Conservation (phyloP, 2,797 vertebrate species). For the Champsocephalus esox region DNA sequence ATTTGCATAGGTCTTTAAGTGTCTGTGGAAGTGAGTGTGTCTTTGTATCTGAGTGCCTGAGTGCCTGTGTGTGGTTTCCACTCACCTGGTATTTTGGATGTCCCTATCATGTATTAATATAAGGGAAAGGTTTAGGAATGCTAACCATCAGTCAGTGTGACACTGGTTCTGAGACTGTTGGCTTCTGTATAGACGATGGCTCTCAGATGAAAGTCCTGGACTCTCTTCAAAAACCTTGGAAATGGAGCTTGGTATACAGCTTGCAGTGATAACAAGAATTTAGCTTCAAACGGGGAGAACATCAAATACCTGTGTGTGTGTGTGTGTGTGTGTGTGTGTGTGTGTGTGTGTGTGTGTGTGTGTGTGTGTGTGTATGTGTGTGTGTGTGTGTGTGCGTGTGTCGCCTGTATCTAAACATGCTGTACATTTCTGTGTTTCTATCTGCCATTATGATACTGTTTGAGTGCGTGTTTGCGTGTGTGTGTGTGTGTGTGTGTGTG, state of each 20-base stretch:
- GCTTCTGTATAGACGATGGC: conserved; percentile 79
- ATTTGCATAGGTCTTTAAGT: conserved; percentile 53
- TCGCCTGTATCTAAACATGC: conserved; percentile 25
- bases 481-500: neutral
- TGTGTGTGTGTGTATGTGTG: conserved; percentile 48
- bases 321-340: conserved; percentile 40
- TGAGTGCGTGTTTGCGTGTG: conserved; percentile 4
- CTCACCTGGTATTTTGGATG: conserved; percentile 64
- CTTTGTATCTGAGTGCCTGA: conserved; percentile 24
- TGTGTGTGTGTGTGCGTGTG: conserved; percentile 46
- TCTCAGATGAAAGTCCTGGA: conserved; percentile 91
- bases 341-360: conserved; percentile 51
- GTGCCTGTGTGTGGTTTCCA: conserved; percentile 48
- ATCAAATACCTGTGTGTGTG: conserved; percentile 89
- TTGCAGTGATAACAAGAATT: conserved; percentile 91
- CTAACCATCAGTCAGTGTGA: conserved; percentile 82
- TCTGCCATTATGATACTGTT: conserved; percentile 42
- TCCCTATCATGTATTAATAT: conserved; percentile 78
- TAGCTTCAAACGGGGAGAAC: conserved; percentile 92
- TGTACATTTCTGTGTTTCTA: conserved; percentile 65
- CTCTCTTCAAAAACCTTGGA: conserved; percentile 88
- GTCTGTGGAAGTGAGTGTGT: conserved; percentile 27
- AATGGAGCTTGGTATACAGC: conserved; percentile 89
- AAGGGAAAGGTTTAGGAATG: conserved; percentile 78
- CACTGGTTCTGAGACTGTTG: conserved; percentile 78